Conservation (phyloP, 2,797 vertebrate genomes). For the Toxotes lorentzi region DNA sequence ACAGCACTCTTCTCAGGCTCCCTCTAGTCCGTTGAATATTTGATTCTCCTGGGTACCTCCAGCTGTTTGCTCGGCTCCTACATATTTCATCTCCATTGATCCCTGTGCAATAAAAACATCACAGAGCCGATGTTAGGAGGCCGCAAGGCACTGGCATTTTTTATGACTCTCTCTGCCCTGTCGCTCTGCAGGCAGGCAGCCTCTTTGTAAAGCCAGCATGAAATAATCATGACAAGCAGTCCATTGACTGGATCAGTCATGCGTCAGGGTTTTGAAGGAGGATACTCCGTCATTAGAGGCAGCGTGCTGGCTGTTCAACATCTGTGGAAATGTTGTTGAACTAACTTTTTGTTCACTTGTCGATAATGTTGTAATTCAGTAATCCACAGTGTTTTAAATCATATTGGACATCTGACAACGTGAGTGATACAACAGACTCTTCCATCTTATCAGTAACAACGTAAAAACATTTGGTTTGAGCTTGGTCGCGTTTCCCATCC, state of each 20-base stretch:
- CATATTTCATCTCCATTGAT: slow-evolving; percentile 76
- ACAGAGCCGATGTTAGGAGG: slow-evolving; percentile 31
- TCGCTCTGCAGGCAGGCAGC: slow-evolving; percentile 26
- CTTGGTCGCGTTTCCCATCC: neutral
- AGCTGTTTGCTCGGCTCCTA: slow-evolving; percentile 64
- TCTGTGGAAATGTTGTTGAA: neutral
- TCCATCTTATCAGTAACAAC: neutral
- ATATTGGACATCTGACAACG: neutral
- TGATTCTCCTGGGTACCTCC: slow-evolving; percentile 35
- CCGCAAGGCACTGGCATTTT: slow-evolving; percentile 55
- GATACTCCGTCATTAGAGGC: slow-evolving; percentile 38
- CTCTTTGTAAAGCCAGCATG: slow-evolving; percentile 56
- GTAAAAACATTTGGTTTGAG: neutral
- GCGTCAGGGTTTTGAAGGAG: slow-evolving; percentile 20
- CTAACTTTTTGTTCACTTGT: slow-evolving; percentile 9
- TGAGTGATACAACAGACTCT: neutral
- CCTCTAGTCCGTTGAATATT: slow-evolving; percentile 11
- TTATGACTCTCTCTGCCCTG: slow-evolving; percentile 53
- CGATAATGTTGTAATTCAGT: neutral
- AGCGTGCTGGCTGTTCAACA: neutral
- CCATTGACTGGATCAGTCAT: slow-evolving; percentile 39
- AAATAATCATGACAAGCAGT: slow-evolving; percentile 65
- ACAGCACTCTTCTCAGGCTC: slow-evolving; percentile 2
- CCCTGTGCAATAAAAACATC: slow-evolving; percentile 65
- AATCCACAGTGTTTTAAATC: neutral